Base-by-base conservation (phyloP, 2,888 invertebrate genomes). In the Scaptodrosophila latifasciaeformis region DNA sequence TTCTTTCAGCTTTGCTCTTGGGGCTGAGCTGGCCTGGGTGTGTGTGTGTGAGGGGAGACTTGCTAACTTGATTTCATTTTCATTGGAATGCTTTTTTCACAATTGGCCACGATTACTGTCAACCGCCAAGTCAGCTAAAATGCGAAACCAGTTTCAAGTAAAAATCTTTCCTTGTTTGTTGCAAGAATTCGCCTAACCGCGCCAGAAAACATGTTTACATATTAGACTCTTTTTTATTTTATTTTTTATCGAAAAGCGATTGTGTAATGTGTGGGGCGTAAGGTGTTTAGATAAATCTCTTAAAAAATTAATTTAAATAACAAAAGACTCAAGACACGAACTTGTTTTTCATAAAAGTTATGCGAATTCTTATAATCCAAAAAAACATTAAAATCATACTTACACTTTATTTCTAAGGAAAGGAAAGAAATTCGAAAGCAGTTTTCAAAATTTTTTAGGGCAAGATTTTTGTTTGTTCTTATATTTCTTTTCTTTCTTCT, bases 81-180 rank as follows among this genome's bases (percentile, higher is more conserved):
- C 65, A 65, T 65, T 70, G 81, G 71, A 80, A 80, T 81, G 66
- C 63, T 67, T 69, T 67, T 81, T 80, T 56, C 76, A 77, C 62
- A 66, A 60, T 75, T 72, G 54, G 62, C 65, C 58, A 62, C 54
- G 63, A 60, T 48, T 48, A 62, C 62, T 53, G 66, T 53, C 59
- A 59, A 46, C 31, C 31, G 29, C 12, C 12, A 19, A 10, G 13
- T 6, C 4, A 42, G 15, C n/a, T 43, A 13, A 12, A 18, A 4
- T 15, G 24, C 18, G 44, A 58, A 76, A 81, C 75, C 61, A 49
- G 81, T 76, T 75, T 78, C 37, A 42, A 27, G 24, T 27, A 37
- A 47, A 42, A 50, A 62, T 66, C 67, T 76, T 78, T 75, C 79
- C 81, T 71, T 68, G 72, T 78, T 75, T 57, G 75, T 53, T 65